A percentile compares a stretch with the other conserved stretches of the same genome.
phyloP scores from a whole-genome alignment of 2,113 vertebrate species.

The Stigmatopora nigra region DNA sequence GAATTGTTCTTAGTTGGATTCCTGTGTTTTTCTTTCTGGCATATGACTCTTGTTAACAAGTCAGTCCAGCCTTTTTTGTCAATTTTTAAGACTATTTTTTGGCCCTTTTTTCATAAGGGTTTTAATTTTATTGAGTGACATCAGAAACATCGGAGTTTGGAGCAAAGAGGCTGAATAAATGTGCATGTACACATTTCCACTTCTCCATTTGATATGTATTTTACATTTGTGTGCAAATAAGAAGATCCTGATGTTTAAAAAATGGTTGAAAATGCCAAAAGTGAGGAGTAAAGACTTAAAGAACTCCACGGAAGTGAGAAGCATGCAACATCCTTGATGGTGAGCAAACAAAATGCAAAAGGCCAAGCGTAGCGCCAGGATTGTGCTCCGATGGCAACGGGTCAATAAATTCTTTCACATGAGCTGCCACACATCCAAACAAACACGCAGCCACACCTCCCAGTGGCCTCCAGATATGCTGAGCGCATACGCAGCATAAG shows the following conservation, averaged over 20 bases:
- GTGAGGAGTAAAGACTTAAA: not conserved
- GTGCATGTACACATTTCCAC: too few relatives aligned
- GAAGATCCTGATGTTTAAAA: too few relatives aligned
- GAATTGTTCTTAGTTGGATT: conserved; percentile 34
- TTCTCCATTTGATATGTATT: not conserved
- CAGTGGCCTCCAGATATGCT: conserved; percentile 11
- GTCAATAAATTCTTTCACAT: conserved; percentile 19
- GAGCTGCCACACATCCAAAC: conserved; percentile 9
- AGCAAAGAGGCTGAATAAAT: too few relatives aligned
- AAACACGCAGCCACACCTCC: conserved; percentile 1
- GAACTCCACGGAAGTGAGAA: fast-evolving
- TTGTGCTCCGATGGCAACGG: not conserved
- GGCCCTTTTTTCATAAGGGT: too few relatives aligned
- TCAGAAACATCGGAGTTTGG: too few relatives aligned
- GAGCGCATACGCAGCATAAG: conserved; percentile 31
- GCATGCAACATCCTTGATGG: conserved; percentile 1
- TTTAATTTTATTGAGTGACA: too few relatives aligned
- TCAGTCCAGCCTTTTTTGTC: conserved; percentile 16
- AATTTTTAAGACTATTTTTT: too few relatives aligned
- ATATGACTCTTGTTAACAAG: conserved; percentile 15
- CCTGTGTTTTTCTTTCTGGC: conserved; percentile 11
- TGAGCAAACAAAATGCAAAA: not conserved
- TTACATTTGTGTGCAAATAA: not conserved
- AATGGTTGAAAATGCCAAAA: not conserved
- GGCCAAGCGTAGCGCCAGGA: not conserved